Base-by-base conservation (phyloP, 2,888 invertebrate species). In the Cyclophora albipunctata region DNA sequence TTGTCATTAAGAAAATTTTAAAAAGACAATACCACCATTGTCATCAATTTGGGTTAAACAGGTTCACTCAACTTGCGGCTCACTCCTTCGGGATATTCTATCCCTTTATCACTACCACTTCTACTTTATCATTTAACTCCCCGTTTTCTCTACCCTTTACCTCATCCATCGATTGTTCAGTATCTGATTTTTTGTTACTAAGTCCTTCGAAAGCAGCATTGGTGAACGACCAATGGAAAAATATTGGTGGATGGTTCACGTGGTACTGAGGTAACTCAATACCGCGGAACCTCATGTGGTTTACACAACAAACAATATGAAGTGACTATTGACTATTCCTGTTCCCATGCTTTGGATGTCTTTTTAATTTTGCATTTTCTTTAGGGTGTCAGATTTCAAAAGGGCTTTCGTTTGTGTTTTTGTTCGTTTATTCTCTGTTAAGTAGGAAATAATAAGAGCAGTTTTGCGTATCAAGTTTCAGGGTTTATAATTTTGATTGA, bases 271-370 rank as follows among this genome's bases (percentile, higher is more conserved):
- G 87, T 77, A 84, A 85, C 76, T 55, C 62, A 80, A 86, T 81
- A 85, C 79, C 70, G 71, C 78, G 74, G 79, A 84, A 80, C 78
- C 78, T 79, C 78, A 71, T 78, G 78, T 73, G 83, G 84, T 83
- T 84, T 84, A 76, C 79, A 79, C 78, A 75, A 74, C 75, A 86
- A 85, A 86, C 81, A 84, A 84, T 81, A 83, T 83, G 85, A 82
- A 87, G 85, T 84, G 86, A 82, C 85, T 87, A 86, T 87, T 85
- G 87, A 87, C 86, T 87, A 84, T 84, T 85, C 80, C 71, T 75
- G 84, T 84, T 83, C 83, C 77, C 79, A 79, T 69, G 71, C 66
- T 60, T 66, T 66, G 62, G 67, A 73, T 71, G 74, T 78, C 75
- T 78, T 78, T 85, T 81, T 78, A 74, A 78, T 81, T 85, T 83